Evolutionary conservation across 1,140 invertebrate genomes (phyloP), one percentile per base, ranked within the genome.

Genomic region (Leptinotarsa defecta): DNA sequence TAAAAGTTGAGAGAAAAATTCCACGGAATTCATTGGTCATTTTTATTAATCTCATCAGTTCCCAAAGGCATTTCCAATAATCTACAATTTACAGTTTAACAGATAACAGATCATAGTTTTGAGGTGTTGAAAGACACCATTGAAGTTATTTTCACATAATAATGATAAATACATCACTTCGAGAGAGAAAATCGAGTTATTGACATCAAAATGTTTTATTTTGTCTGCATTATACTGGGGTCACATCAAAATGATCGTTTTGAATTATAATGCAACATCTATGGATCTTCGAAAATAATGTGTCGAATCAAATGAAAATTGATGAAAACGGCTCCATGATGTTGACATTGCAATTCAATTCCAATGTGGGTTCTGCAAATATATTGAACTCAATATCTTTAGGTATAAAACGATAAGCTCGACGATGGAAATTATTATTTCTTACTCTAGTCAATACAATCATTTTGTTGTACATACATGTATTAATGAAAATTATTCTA

Each of bases 11-110:
- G 13, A 62, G 11, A n/a, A 62, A 62, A 62, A 43, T 43, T 57
- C 52, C n/a, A 65, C 13, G 13, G 13, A 22, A 52, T 71, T 71
- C 48, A 48, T 71, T 71, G 69, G 69, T 71, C 69, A 71, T 52
- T 71, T 71, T 71, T 71, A 49, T 48, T 71, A 48, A 71, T 71
- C 64, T 71, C 52, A 19, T 71, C 69, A 71, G 69, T 71, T 71
- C 69, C 69, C 69, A 71, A 71, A 71, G 69, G 69, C 69, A 71
- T 71, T 65, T 65, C 52, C 52, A 52, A 48, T 71, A 71, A 57
- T 57, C 69, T 71, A 71, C 69, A 71, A 71, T 71, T 71, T 71
- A 71, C 69, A 71, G 22, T 71, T 49, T 71, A 71, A 71, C 69
- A 71, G 52, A 57, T 71, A 71, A 71, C 69, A 71, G 52, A 57